A percentile compares a stretch with the other conserved stretches of the same genome.
phyloP scores from a whole-genome alignment of 2,113 vertebrate species.

The Trematomus loennbergii region DNA sequence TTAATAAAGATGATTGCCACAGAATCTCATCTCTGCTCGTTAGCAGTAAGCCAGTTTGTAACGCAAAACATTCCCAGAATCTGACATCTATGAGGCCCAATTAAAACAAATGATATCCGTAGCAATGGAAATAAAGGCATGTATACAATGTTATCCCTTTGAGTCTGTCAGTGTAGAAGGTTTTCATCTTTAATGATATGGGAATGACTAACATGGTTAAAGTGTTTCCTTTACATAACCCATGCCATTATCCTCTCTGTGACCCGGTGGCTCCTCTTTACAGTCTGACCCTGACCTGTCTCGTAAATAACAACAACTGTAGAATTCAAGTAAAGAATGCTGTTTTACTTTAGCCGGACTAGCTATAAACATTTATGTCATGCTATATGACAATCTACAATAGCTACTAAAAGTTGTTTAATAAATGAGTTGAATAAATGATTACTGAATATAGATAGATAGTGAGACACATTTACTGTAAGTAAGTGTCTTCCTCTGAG shows the following conservation, averaged over 20 bases:
- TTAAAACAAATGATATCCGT: conserved; percentile 18
- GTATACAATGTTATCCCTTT: neutral
- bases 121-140: neutral
- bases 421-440: neutral
- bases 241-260: neutral
- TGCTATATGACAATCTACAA: neutral
- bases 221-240: conserved; percentile 16
- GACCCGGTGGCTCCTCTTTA: neutral
- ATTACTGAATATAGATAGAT: neutral
- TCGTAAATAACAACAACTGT: neutral
- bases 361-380: neutral
- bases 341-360: neutral
- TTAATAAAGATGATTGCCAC: conserved; percentile 21
- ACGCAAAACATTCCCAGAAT: conserved; percentile 1
- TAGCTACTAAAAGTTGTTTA: neutral
- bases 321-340: neutral
- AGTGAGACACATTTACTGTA: neutral
- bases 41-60: neutral
- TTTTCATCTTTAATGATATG: conserved; percentile 25
- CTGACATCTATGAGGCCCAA: conserved; percentile 15
- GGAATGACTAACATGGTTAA: neutral
- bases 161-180: neutral
- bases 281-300: neutral
- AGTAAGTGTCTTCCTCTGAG: neutral
- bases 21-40: conserved; percentile 32